Conservation (phyloP, 1,140 invertebrate species). For the Dermatophagoides farinae region DNA sequence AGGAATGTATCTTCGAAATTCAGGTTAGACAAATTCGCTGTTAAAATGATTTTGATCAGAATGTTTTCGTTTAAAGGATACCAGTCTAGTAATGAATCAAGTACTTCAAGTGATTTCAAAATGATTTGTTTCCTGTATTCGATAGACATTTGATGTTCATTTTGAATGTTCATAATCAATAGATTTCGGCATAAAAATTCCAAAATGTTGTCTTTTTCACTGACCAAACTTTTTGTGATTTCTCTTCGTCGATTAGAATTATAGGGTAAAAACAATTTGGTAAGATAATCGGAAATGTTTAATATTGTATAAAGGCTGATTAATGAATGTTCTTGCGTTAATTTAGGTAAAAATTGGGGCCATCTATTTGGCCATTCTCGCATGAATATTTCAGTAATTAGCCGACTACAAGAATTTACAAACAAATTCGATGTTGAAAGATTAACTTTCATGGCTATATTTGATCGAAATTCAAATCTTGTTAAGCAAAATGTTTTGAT, state of each 20-base stretch:
- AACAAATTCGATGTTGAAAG: not conserved
- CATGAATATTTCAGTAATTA: constrained; percentile 2
- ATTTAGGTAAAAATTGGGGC: not conserved
- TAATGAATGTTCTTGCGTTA: not conserved
- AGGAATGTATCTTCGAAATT: not conserved
- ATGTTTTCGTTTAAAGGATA: not conserved
- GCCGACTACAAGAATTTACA: not conserved
- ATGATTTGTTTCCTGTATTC: not conserved
- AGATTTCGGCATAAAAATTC: not conserved
- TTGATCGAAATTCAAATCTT: not conserved
- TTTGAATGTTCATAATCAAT: not conserved
- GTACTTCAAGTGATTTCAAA: not conserved
- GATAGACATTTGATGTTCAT: not conserved
- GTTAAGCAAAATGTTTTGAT: not conserved
- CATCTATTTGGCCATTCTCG: constrained; percentile 4
- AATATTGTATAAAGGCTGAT: not conserved
- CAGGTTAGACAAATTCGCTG: not conserved
- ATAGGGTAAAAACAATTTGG: not conserved
- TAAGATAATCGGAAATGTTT: constrained; percentile 1
- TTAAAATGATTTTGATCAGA: not conserved
- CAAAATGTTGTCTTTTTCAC: not conserved
- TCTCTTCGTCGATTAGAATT: constrained; percentile 1
- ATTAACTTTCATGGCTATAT: not conserved
- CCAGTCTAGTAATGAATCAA: constrained; percentile 1
- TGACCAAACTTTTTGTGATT: not conserved